These are phyloP conservation scores for Cynoglossus semilaevis DNA, from an alignment of 2,113 vertebrate genomes.

Conservation along the genomic window DNA sequence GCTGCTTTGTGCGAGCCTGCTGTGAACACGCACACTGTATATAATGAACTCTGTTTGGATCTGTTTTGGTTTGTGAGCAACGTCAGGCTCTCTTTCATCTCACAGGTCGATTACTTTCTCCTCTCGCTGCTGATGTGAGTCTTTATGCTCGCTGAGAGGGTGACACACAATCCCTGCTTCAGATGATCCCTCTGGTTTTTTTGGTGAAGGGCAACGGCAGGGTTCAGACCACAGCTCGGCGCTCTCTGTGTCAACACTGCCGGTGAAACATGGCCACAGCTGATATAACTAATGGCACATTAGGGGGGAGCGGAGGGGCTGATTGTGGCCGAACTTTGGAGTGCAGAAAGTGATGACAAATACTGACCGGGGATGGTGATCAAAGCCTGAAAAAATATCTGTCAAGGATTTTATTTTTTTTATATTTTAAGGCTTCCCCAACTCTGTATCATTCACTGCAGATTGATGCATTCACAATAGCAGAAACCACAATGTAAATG, in stretches of 20 bases:
- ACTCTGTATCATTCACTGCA: too few relatives aligned
- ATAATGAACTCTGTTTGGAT: not conserved
- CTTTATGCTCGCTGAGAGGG: constrained; percentile 35
- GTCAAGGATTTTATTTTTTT: too few relatives aligned
- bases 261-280: constrained; percentile 66
- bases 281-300: constrained; percentile 58
- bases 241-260: constrained; percentile 63
- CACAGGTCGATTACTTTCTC: constrained; percentile 12
- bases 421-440: too few relatives aligned
- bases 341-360: not conserved
- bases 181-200: constrained; percentile 62
- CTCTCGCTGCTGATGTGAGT: constrained; percentile 20
- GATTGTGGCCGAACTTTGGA: not conserved
- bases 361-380: not conserved
- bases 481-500: too few relatives aligned
- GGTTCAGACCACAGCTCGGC: constrained; percentile 49
- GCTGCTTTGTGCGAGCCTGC: not conserved
- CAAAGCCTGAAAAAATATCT: too few relatives aligned
- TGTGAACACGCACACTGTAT: not conserved
- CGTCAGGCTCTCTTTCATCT: not conserved
- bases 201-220: constrained; percentile 59
- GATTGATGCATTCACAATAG: too few relatives aligned
- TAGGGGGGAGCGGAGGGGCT: constrained; percentile 15
- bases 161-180: constrained; percentile 56
- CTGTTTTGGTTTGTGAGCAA: not conserved